Percentiles rank a stretch among this genome's conserved stretches.
Evolutionary conservation across 2,797 vertebrate species (phyloP).

Genomic region (Cyclura pinguis): DNA sequence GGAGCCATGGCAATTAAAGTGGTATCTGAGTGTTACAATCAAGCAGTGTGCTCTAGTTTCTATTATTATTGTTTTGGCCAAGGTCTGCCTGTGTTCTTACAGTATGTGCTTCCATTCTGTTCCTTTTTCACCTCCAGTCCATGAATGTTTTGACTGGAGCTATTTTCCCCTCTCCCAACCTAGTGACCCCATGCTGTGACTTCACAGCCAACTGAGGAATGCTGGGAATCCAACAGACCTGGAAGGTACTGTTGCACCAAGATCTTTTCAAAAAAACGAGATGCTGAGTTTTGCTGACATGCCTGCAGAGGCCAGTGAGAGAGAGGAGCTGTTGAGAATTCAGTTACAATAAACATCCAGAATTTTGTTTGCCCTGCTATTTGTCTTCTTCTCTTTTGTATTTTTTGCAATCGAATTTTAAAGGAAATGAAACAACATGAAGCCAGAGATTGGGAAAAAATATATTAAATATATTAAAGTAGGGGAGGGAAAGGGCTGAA

Average conservation of each 20-base stretch:
- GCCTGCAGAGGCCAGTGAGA: neutral
- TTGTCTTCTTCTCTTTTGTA: neutral
- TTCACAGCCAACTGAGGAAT: neutral
- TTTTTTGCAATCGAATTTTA: neutral
- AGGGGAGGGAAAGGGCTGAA: too few species aligned
- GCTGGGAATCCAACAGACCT: neutral
- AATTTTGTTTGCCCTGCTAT: neutral
- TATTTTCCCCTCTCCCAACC: neutral
- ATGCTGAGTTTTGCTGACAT: neutral
- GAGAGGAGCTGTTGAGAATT: neutral
- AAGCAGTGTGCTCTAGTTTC: too few species aligned
- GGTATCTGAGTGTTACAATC: too few species aligned
- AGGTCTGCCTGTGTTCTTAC: neutral
- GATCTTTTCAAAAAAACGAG: neutral
- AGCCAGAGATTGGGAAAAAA: neutral
- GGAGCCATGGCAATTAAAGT: too few species aligned
- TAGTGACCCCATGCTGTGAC: neutral
- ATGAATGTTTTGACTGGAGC: too few species aligned
- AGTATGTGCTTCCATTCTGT: neutral
- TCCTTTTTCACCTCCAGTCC: neutral
- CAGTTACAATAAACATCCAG: neutral
- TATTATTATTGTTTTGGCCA: too few species aligned
- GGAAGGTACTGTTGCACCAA: neutral
- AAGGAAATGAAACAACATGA: neutral
- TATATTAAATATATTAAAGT: neutral